phyloP scores from a whole-genome alignment of 2,797 vertebrate species.

The Sebastes nivosus region DNA sequence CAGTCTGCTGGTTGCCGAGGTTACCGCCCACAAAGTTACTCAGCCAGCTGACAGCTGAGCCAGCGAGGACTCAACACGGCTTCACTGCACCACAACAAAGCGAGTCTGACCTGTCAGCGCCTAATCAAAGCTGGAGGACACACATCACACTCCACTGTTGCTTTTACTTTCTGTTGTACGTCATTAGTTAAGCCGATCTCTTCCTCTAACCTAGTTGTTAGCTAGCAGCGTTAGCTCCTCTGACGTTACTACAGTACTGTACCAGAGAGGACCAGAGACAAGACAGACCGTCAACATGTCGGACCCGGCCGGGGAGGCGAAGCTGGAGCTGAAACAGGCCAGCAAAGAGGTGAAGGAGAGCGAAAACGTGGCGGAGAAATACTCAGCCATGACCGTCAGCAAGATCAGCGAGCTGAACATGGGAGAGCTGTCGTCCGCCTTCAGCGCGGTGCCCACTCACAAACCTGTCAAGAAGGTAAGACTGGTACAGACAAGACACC shows the following conservation, averaged over 20 bases:
- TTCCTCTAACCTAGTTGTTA: background rate
- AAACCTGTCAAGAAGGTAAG: constrained; percentile 83
- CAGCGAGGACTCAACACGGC: constrained; percentile 6
- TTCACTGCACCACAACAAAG: background rate
- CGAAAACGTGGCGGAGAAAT: constrained; percentile 83
- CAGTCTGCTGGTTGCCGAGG: constrained; percentile 35
- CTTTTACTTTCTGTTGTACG: background rate
- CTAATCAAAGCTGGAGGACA: background rate
- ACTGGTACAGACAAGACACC: background rate
- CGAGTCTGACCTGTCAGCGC: background rate
- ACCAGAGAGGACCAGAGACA: background rate
- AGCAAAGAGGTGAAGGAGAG: constrained; percentile 84
- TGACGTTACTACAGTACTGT: background rate
- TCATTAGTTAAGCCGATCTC: background rate
- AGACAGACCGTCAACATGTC: constrained; percentile 63
- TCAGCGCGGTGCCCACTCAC: constrained; percentile 79
- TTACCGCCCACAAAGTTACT: constrained; percentile 67
- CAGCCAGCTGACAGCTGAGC: constrained; percentile 74
- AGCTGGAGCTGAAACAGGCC: constrained; percentile 79
- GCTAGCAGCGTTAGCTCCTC: constrained; percentile 40
- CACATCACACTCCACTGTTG: background rate
- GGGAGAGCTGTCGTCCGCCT: constrained; percentile 76
- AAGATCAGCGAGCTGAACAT: constrained; percentile 78
- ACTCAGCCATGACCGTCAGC: constrained; percentile 81
- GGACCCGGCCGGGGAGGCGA: constrained; percentile 69